These are phyloP conservation scores for Macrotis lagotis DNA, from an alignment of 2,113 vertebrate genomes.

Conservation along the genomic window DNA sequence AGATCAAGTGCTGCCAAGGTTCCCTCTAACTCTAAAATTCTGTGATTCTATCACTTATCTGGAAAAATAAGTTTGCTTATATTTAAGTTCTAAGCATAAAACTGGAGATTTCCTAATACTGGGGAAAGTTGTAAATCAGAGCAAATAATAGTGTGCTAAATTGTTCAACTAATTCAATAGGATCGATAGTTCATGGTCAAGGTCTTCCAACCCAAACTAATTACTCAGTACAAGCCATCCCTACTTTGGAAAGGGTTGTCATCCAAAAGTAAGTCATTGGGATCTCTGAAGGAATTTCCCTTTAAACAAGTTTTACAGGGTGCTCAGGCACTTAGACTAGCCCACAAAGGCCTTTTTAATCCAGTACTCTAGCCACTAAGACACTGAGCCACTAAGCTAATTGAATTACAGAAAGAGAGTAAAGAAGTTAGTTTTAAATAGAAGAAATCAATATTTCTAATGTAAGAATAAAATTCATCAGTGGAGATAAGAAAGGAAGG, in stretches of 20 bases:
- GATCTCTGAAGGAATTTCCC: not conserved
- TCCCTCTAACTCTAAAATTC: not conserved
- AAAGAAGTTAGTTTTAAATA: not conserved
- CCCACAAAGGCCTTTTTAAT: not conserved
- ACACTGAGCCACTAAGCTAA: not conserved
- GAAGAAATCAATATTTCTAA: not conserved
- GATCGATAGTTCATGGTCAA: not conserved
- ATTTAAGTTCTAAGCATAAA: not conserved
- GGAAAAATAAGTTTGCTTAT: not conserved
- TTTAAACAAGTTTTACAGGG: not conserved
- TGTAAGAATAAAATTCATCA: not conserved
- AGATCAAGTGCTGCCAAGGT: not conserved
- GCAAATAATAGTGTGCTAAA: not conserved
- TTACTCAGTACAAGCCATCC: not conserved
- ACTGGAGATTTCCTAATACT: not conserved
- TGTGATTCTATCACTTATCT: not conserved
- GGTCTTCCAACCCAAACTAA: not conserved
- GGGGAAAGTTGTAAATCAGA: not conserved
- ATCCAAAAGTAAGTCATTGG: not conserved
- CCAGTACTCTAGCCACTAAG: not conserved
- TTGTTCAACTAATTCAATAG: not conserved
- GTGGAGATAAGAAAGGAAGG: not conserved
- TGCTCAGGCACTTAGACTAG: not conserved
- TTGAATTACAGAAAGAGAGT: not conserved
- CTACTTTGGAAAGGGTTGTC: not conserved